A percentile compares a stretch with the other conserved stretches of the same genome.
These are phyloP conservation scores for Phoxinus phoxinus DNA, from an alignment of 2,113 vertebrate species.

Conservation along the genomic window DNA sequence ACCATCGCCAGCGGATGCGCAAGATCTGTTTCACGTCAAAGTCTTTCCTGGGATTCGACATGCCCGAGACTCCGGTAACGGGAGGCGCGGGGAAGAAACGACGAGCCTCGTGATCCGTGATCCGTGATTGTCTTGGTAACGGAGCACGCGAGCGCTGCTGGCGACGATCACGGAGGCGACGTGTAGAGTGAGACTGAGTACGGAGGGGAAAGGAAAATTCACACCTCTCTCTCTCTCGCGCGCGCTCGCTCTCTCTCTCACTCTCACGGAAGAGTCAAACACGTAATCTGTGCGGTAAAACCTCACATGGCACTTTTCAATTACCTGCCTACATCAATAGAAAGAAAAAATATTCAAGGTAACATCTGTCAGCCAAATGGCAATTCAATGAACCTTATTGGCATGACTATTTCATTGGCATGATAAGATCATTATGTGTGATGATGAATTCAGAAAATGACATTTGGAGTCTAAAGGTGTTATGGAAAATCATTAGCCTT, in stretches of 20 bases:
- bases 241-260: background rate
- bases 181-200: constrained; percentile 22
- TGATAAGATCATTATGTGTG: background rate
- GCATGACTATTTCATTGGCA: background rate
- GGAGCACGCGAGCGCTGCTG: constrained; percentile 71
- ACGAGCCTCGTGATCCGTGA: constrained; percentile 66
- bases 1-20: constrained; percentile 97
- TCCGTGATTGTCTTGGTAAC: constrained; percentile 89
- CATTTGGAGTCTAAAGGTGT: background rate
- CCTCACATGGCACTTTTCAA: background rate
- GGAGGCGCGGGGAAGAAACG: constrained; percentile 64
- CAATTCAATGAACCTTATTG: background rate
- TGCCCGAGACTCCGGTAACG: constrained; percentile 79
- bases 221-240: background rate
- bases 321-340: background rate
- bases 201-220: background rate
- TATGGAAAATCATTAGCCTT: background rate
- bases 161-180: constrained; percentile 38
- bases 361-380: background rate
- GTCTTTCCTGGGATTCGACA: constrained; percentile 97
- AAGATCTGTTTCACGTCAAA: constrained; percentile 99
- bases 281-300: constrained; percentile 3
- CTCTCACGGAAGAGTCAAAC: background rate
- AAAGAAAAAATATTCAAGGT: background rate
- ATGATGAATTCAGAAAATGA: background rate